A percentile compares a stretch with the other conserved stretches of the same genome.
Conservation (phyloP, 2,113 vertebrate genomes). For the Pseudopipra pipra region DNA sequence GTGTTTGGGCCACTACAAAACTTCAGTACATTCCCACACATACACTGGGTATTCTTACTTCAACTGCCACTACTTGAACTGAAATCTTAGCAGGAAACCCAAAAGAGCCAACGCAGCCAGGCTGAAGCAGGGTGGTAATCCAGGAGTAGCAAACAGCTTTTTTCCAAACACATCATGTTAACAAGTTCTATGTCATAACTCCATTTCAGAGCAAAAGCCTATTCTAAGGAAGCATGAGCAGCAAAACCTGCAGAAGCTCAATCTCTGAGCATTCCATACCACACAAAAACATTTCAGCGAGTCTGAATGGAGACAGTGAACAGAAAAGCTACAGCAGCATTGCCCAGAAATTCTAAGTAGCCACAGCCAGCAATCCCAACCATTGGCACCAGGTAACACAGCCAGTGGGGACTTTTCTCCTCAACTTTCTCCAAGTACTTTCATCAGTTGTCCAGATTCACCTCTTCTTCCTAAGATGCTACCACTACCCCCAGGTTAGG, state of each 20-base stretch:
- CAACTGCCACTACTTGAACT: background rate
- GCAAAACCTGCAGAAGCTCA: slow-evolving; percentile 12
- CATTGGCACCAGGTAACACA: background rate
- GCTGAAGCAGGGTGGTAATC: background rate
- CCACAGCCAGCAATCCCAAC: background rate
- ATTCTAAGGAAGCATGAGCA: background rate
- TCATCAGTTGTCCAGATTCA: background rate
- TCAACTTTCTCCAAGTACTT: background rate
- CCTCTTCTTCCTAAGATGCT: background rate
- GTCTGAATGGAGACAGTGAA: background rate
- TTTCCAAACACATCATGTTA: background rate
- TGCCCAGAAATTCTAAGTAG: background rate
- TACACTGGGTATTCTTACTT: background rate
- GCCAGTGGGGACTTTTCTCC: background rate
- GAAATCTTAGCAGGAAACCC: background rate
- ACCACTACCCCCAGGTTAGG: background rate
- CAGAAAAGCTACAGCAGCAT: background rate
- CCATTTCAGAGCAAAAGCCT: background rate
- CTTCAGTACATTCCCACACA: background rate
- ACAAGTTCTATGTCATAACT: background rate
- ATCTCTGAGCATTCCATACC: background rate
- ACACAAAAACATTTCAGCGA: background rate
- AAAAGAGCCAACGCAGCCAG: background rate
- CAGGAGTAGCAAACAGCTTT: background rate
- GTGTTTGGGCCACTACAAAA: background rate